phyloP scores from a whole-genome alignment of 2,888 invertebrate species.

The Drosophila mimica region DNA sequence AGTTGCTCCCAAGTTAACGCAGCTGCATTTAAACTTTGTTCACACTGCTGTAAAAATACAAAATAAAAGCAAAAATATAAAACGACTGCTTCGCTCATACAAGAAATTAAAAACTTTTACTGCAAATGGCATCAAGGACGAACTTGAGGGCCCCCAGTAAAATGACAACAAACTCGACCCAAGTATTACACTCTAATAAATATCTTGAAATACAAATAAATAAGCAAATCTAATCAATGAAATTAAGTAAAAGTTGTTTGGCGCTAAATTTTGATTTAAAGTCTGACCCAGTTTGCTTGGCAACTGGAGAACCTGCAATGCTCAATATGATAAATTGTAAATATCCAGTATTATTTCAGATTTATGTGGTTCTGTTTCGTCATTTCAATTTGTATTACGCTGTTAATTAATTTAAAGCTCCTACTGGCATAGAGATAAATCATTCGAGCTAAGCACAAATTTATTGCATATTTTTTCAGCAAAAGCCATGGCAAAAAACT shows the following conservation, averaged over 20 bases:
- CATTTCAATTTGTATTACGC: background rate
- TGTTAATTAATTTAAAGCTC: slow-evolving; percentile 8
- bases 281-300: background rate
- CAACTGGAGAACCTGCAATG: background rate
- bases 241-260: background rate
- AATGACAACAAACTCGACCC: slow-evolving; percentile 30
- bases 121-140: slow-evolving; percentile 64
- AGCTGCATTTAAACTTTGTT: slow-evolving; percentile 75
- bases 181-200: slow-evolving; percentile 21
- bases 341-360: background rate
- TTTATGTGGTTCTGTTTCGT: slow-evolving; percentile 5
- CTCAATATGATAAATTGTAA: background rate
- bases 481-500: slow-evolving; percentile 23
- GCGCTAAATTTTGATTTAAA: background rate
- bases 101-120: slow-evolving; percentile 66
- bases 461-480: background rate
- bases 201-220: background rate
- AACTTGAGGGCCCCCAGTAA: slow-evolving; percentile 32
- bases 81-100: slow-evolving; percentile 15
- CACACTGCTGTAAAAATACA: slow-evolving; percentile 33
- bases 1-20: slow-evolving; percentile 69
- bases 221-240: background rate
- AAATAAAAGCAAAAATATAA: slow-evolving; percentile 14
- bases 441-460: slow-evolving; percentile 9
- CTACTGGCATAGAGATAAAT: background rate